Conservation (phyloP, 2,113 vertebrate species). For the Ophiodon elongatus region DNA sequence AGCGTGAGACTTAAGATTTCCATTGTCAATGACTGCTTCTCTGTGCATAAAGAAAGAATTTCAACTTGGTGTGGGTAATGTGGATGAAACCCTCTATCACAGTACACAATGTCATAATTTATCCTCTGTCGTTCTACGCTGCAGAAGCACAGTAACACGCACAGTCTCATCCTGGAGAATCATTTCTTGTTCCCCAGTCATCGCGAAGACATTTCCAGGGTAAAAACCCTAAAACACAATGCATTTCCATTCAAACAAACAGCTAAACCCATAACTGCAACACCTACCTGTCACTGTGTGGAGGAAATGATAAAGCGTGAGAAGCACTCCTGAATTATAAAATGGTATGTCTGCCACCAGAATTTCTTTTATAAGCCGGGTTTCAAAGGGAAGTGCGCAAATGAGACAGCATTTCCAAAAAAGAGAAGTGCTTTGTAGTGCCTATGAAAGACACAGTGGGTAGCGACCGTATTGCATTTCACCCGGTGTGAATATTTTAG, state of each 20-base stretch:
- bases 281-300: slow-evolving; percentile 43
- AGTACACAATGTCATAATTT: not conserved
- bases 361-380: not conserved
- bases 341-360: not conserved
- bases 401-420: slow-evolving; percentile 39
- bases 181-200: not conserved
- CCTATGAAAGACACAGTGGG: slow-evolving; percentile 30
- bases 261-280: not conserved
- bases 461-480: slow-evolving; percentile 68
- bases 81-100: not conserved
- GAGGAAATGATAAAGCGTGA: slow-evolving; percentile 3
- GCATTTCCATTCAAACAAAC: slow-evolving; percentile 5
- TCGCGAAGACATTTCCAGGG: not conserved
- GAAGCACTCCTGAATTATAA: slow-evolving; percentile 3
- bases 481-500: slow-evolving; percentile 76
- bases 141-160: not conserved
- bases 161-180: not conserved
- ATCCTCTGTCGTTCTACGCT: not conserved
- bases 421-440: slow-evolving; percentile 49
- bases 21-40: not conserved
- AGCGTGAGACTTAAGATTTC: not conserved
- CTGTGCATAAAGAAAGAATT: not conserved
- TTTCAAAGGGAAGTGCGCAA: slow-evolving; percentile 26
- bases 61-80: not conserved
- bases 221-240: slow-evolving; percentile 4